phyloP scores from a whole-genome alignment of 1,140 invertebrate species.

The Leptinotarsa defecta region DNA sequence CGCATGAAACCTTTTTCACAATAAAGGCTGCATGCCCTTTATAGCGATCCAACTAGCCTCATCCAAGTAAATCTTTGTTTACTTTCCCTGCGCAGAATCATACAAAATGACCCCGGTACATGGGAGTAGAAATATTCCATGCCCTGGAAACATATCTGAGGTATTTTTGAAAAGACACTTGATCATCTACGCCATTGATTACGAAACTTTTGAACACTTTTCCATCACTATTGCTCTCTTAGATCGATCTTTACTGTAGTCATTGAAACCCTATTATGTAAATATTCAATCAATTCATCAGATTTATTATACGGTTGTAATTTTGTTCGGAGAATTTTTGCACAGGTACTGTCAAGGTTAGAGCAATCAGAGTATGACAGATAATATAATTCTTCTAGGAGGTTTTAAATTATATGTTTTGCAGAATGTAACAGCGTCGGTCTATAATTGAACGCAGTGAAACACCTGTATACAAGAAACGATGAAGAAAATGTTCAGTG shows the following conservation, averaged over 20 bases:
- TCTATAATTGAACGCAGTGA: no score
- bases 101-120: no score
- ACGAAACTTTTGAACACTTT: neutral
- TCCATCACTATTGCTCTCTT: neutral
- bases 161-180: no score
- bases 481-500: no score
- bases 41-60: no score
- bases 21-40: no score
- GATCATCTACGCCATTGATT: neutral
- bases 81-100: no score
- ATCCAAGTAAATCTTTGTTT: no score
- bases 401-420: neutral
- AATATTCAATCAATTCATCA: conserved; percentile 10
- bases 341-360: neutral
- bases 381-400: neutral
- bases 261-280: conserved; percentile 2
- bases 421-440: neutral
- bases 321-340: neutral
- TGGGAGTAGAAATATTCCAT: no score
- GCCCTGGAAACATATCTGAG: no score
- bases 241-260: neutral
- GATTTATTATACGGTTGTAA: conserved; percentile 7
- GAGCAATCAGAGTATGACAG: conserved; percentile 7
- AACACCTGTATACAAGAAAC: no score
- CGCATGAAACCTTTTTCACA: no score